Conservation (phyloP, 2,113 vertebrate genomes). For the Anser brachyrhynchus region DNA sequence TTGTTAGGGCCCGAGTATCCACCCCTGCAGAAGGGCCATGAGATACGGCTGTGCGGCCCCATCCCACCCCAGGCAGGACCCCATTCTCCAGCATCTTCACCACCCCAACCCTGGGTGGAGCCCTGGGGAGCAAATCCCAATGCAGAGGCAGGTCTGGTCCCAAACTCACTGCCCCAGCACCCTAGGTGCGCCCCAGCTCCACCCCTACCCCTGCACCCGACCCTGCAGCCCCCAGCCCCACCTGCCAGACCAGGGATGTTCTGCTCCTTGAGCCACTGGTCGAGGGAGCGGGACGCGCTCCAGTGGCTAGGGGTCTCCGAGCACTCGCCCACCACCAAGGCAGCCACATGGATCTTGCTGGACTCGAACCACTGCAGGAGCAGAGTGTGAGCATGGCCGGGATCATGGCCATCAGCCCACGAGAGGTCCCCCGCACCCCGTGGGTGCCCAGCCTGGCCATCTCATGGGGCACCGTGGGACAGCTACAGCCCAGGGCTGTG, state of each 20-base stretch:
- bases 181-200: background rate
- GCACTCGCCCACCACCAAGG: slow-evolving; percentile 90
- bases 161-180: accelerated
- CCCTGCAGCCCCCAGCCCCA: slow-evolving; percentile 11
- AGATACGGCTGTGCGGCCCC: accelerated
- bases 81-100: accelerated
- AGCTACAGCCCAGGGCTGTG: background rate
- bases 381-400: accelerated
- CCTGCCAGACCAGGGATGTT: slow-evolving; percentile 91
- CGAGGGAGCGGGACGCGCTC: slow-evolving; percentile 83
- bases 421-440: background rate
- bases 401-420: accelerated
- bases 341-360: slow-evolving; percentile 86
- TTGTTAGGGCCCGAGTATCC: slow-evolving; percentile 91
- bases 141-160: accelerated
- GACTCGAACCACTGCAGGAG: slow-evolving; percentile 93
- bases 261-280: slow-evolving; percentile 91
- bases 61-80: background rate
- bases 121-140: background rate
- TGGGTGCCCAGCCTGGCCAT: accelerated
- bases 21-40: slow-evolving; percentile 74
- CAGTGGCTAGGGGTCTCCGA: slow-evolving; percentile 91
- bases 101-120: accelerated
- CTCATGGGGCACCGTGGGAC: accelerated
- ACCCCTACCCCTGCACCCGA: background rate